A percentile compares a stretch with the other conserved stretches of the same genome.
Evolutionary conservation across 2,888 invertebrate genomes (phyloP).

Genomic region (Agonopterix heracliana): DNA sequence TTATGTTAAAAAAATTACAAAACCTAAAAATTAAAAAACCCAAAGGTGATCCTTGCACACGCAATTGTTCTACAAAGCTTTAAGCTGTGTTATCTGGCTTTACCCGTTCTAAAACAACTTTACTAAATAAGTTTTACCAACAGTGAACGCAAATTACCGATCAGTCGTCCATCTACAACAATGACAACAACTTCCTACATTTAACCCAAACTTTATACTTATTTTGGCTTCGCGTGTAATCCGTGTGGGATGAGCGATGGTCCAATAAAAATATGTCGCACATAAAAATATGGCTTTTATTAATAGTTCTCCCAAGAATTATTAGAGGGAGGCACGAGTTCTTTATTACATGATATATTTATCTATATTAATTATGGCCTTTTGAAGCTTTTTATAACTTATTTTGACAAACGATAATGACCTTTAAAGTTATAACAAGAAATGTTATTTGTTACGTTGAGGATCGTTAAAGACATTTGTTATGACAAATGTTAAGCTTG

Average conservation of each 20-base stretch:
- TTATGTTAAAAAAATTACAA: no score
- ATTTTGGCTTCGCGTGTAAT: slow-evolving; percentile 27
- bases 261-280: slow-evolving; percentile 41
- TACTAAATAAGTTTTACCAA: no score
- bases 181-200: no score
- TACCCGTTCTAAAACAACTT: no score
- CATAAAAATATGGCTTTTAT: slow-evolving; percentile 43
- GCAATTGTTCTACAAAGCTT: no score
- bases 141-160: no score
- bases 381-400: slow-evolving; percentile 14
- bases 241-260: slow-evolving; percentile 31
- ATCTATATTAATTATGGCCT: slow-evolving; percentile 11
- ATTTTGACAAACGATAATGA: neutral
- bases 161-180: no score
- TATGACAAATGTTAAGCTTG: neutral
- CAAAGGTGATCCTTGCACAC: no score
- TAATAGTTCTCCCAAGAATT: slow-evolving; percentile 38
- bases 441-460: neutral
- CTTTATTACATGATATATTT: slow-evolving; percentile 23
- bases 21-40: no score
- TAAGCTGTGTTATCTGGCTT: no score
- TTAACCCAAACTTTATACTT: slow-evolving; percentile 7
- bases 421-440: neutral
- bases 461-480: neutral
- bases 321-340: slow-evolving; percentile 32